Evolutionary conservation across 2,888 invertebrate genomes (phyloP).

Genomic region (Ptychoptera albimana): DNA sequence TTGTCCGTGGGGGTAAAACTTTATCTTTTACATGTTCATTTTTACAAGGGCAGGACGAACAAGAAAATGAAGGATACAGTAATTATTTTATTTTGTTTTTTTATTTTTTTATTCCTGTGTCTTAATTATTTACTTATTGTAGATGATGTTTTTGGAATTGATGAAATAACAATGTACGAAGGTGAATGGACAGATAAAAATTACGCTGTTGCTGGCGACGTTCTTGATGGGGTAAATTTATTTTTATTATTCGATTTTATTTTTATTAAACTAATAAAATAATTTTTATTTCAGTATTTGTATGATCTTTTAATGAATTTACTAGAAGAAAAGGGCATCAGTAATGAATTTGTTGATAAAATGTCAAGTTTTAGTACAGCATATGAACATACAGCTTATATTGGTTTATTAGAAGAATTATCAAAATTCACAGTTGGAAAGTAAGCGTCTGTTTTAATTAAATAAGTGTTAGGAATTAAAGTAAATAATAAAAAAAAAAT

Average conservation of each 20-base stretch:
- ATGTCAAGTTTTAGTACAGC: conserved; percentile 75
- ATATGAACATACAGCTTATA: conserved; percentile 86
- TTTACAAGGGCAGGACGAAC: conserved; percentile 40
- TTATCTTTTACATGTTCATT: conserved; percentile 77
- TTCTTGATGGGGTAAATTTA: conserved; percentile 74
- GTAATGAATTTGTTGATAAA: conserved; percentile 83
- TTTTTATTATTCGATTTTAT: conserved; percentile 19
- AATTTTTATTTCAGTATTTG: conserved; percentile 50
- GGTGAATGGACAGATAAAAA: conserved; percentile 78
- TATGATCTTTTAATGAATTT: conserved; percentile 91
- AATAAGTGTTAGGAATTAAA: too few relatives aligned
- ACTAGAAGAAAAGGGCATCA: conserved; percentile 89
- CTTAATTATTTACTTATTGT: conserved; percentile 20
- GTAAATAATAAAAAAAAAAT: too few relatives aligned
- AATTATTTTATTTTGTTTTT: conserved; percentile 16
- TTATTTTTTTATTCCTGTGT: conserved; percentile 1
- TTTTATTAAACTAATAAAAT: conserved; percentile 27
- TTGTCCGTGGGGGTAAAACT: conserved; percentile 59
- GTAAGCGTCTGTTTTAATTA: conserved; percentile 2
- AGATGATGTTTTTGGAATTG: conserved; percentile 86
- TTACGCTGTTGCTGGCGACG: conserved; percentile 84
- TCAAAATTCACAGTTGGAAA: conserved; percentile 67
- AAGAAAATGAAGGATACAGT: conserved; percentile 50
- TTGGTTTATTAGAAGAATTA: conserved; percentile 64
- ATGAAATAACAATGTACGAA: conserved; percentile 78